Conservation (phyloP, 1,140 invertebrate genomes). For the Zophobas morio region DNA sequence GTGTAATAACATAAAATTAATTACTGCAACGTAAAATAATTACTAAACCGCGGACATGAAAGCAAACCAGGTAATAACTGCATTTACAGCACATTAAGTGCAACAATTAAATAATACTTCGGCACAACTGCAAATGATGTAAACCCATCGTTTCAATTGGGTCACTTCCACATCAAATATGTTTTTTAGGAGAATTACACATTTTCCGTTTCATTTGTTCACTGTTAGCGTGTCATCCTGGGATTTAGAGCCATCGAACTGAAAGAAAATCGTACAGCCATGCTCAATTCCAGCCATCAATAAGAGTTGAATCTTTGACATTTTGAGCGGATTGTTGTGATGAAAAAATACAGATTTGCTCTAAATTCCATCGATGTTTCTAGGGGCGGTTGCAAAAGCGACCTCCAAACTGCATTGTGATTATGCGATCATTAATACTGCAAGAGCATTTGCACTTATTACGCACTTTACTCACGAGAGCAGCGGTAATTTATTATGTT, state of each 20-base stretch:
- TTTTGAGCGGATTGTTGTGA: background rate
- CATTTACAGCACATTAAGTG: constrained; percentile 19
- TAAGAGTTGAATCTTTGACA: constrained; percentile 11
- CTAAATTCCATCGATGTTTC: constrained; percentile 6
- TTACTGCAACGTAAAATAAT: background rate
- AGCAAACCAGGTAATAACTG: constrained; percentile 35
- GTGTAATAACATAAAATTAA: constrained; percentile 8
- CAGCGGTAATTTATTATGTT: constrained; percentile 20
- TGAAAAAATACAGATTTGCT: constrained; percentile 15
- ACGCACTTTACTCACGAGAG: constrained; percentile 31
- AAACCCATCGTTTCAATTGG: background rate
- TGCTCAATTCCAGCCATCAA: constrained; percentile 1
- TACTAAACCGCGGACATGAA: constrained; percentile 26
- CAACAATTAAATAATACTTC: constrained; percentile 20
- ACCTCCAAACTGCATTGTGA: constrained; percentile 33
- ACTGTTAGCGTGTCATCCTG: background rate
- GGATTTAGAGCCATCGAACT: constrained; percentile 12
- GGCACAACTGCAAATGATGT: constrained; percentile 21
- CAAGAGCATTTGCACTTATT: constrained; percentile 23
- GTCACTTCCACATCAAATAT: background rate
- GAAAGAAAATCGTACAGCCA: background rate
- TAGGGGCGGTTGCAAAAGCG: constrained; percentile 10
- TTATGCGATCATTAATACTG: constrained; percentile 20
- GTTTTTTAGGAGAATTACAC: background rate
- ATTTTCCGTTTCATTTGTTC: constrained; percentile 6